Conservation (phyloP, 2,888 invertebrate genomes). For the Pseudococcus jackbeardsleyi region DNA sequence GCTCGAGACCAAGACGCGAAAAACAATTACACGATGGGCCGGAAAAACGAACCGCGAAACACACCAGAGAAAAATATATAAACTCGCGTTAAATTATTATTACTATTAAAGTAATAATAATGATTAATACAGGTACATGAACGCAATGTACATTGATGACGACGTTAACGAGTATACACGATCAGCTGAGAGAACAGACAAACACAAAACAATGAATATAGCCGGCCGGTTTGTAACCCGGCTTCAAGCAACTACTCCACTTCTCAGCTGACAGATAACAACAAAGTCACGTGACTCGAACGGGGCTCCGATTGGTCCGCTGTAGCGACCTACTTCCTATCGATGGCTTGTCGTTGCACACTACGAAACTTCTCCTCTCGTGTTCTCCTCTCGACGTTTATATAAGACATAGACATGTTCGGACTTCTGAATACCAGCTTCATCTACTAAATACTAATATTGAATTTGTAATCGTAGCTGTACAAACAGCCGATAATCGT, state of each 20-base stretch:
- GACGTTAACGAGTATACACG: conserved; percentile 35
- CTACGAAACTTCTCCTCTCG: conserved; percentile 12
- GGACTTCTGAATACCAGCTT: conserved; percentile 17
- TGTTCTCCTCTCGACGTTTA: conserved; percentile 11
- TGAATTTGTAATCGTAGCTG: not conserved
- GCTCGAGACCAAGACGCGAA: not conserved
- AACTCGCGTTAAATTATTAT: conserved; percentile 32
- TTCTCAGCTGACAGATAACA: conserved; percentile 64
- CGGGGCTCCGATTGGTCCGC: conserved; percentile 36
- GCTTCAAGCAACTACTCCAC: conserved; percentile 54
- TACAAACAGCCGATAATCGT: not conserved
- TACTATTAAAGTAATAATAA: conserved; percentile 39
- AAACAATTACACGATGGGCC: not conserved
- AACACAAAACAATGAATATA: conserved; percentile 57
- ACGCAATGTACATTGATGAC: conserved; percentile 21
- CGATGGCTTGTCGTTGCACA: conserved; percentile 39
- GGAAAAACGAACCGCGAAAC: not conserved
- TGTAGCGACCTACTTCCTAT: conserved; percentile 64
- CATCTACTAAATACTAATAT: not conserved
- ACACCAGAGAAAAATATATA: not conserved
- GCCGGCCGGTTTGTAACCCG: conserved; percentile 60
- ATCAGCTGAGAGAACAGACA: conserved; percentile 58
- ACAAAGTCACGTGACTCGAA: conserved; percentile 62
- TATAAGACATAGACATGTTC: conserved; percentile 6
- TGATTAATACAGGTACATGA: not conserved